These are phyloP conservation scores for Bursaphelenchus mucronatus DNA, from an alignment of 1,140 invertebrate genomes.

Conservation along the genomic window DNA sequence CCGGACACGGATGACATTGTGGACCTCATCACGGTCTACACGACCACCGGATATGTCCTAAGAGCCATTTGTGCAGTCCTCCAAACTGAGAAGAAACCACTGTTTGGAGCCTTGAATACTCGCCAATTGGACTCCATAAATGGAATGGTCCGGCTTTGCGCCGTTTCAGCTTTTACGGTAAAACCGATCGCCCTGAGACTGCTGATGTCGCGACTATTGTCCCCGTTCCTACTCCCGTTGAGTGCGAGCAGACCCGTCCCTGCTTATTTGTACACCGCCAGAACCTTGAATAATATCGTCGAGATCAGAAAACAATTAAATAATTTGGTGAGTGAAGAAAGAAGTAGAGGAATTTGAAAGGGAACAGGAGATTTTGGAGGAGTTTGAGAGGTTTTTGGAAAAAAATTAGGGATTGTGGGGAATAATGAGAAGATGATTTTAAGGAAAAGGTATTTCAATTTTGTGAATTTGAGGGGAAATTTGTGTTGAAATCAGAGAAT, in stretches of 20 bases:
- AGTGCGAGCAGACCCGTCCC: constrained; percentile 7
- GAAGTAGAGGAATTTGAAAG: no score
- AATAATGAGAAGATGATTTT: no score
- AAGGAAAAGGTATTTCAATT: no score
- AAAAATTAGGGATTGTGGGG: no score
- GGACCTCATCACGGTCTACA: constrained; percentile 36
- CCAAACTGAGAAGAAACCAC: constrained; percentile 52
- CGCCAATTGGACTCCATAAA: constrained; percentile 54
- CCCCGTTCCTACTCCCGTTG: constrained; percentile 33
- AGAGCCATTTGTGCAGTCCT: constrained; percentile 44
- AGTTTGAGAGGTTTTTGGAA: no score
- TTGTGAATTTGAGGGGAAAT: no score
- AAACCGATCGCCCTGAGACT: constrained; percentile 32
- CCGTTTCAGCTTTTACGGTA: constrained; percentile 46
- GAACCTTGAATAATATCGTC: not conserved
- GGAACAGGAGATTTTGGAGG: no score
- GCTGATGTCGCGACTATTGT: constrained; percentile 32
- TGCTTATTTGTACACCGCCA: constrained; percentile 22
- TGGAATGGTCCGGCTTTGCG: constrained; percentile 42
- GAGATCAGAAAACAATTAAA: constrained; percentile 1
- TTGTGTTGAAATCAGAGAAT: no score
- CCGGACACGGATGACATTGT: constrained; percentile 4
- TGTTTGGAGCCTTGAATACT: constrained; percentile 59
- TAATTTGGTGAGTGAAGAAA: no score
- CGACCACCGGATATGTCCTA: constrained; percentile 49